A percentile compares a stretch with the other conserved stretches of the same genome.
These are phyloP conservation scores for Coenonympha glycerion DNA, from an alignment of 2,888 invertebrate genomes.

Conservation along the genomic window DNA sequence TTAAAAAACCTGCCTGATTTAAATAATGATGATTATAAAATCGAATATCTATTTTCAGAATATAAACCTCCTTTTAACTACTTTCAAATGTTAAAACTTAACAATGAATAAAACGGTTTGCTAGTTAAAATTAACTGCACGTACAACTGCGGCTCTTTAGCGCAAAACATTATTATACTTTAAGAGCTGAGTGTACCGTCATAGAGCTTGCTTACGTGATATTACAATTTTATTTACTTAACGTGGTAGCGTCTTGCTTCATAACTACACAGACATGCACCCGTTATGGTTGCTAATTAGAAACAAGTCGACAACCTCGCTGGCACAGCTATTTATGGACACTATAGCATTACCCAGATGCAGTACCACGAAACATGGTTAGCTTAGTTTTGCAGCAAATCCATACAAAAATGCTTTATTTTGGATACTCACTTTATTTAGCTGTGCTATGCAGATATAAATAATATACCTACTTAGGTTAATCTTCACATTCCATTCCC, in stretches of 20 bases:
- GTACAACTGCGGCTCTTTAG: conserved; percentile 26
- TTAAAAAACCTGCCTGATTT: too few relatives aligned
- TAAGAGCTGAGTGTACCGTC: conserved; percentile 24
- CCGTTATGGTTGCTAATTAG: conserved; percentile 12
- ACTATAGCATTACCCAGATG: too few relatives aligned
- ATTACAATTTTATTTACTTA: conserved; percentile 27
- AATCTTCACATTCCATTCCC: too few relatives aligned
- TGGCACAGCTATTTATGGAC: too few relatives aligned
- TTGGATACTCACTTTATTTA: too few relatives aligned
- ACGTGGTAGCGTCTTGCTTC: conserved; percentile 16
- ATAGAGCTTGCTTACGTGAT: conserved; percentile 24
- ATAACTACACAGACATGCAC: conserved; percentile 20
- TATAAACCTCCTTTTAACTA: not conserved
- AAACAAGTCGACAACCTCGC: too few relatives aligned
- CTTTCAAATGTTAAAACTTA: conserved; percentile 1
- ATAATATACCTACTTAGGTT: too few relatives aligned
- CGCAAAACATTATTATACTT: conserved; percentile 25
- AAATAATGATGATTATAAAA: too few relatives aligned
- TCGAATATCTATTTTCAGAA: not conserved
- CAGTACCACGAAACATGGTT: too few relatives aligned
- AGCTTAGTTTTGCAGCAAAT: too few relatives aligned
- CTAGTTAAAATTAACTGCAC: conserved; percentile 22
- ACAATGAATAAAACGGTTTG: conserved; percentile 10
- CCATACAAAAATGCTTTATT: too few relatives aligned
- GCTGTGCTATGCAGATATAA: too few relatives aligned